Evolutionary conservation across 2,113 vertebrate species (phyloP).

Genomic region (Poicephalus gulielmi): DNA sequence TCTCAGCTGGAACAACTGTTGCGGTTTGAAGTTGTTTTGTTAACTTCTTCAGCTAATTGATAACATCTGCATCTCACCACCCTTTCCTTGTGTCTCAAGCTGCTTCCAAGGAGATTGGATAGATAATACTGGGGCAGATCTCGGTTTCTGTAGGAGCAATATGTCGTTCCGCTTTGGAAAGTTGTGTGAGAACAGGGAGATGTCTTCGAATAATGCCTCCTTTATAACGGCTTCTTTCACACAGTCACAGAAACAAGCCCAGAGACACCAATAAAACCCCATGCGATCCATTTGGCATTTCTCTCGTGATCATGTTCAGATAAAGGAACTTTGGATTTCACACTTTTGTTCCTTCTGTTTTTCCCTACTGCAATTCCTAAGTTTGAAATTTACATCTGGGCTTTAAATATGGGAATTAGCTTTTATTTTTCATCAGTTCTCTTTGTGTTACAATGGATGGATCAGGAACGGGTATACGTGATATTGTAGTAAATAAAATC

Average conservation of each 20-base stretch:
- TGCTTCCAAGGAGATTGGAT: not conserved
- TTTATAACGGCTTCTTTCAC: constrained; percentile 10
- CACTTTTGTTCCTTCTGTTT: not conserved
- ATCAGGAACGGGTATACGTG: not conserved
- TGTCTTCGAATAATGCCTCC: not conserved
- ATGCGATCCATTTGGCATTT: not conserved
- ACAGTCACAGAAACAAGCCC: not conserved
- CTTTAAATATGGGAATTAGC: not conserved
- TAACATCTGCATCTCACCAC: constrained; percentile 42
- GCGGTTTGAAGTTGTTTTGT: constrained; percentile 40
- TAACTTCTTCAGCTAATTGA: constrained; percentile 55
- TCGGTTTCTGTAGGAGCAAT: not conserved
- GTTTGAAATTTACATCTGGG: not conserved
- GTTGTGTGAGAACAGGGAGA: not conserved
- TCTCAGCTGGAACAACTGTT: constrained; percentile 52
- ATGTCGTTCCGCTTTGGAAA: not conserved
- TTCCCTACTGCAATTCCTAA: not conserved
- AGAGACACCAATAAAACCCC: not conserved
- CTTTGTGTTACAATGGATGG: not conserved
- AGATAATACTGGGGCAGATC: not conserved
- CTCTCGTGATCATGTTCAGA: not conserved
- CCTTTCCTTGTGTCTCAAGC: not conserved
- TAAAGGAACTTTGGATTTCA: not conserved
- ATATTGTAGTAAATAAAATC: constrained; percentile 39
- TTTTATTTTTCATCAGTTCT: not conserved